Base-by-base conservation (phyloP, 2,797 vertebrate species). In the Falco rusticolus region DNA sequence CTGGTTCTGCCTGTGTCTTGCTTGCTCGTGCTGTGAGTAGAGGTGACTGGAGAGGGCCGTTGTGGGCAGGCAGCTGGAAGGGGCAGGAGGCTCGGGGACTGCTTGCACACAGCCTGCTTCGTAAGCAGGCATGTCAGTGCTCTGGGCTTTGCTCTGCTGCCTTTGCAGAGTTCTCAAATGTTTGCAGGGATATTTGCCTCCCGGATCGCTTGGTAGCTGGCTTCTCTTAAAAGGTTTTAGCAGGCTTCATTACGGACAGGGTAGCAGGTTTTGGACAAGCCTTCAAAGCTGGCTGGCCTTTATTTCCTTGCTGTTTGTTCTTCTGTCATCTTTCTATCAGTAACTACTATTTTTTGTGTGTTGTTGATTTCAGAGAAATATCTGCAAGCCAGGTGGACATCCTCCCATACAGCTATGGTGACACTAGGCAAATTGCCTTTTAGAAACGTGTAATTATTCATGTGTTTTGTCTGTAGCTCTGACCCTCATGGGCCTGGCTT, bases 131-230 rank as follows among this genome's bases (percentile, higher is more conserved):
- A 5, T 59, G 84, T 37, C 85, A 12, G 72, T 37, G 87, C 94
- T 84, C 93, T 57, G 70, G 87, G 69, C 25, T 84, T 96, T 89
- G 91, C 91, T 94, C 94, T 90, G 89, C 95, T 96, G 60, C 91
- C 72, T 91, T 59, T 43, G 16, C 88, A 88, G 91, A 87, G 91
- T 61, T 39, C 76, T 88, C 90, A 89, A 37, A 51, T 57, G 26
- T 53, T 60, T 43, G 65, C 92, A 82, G 78, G 83, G 72, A 43
- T 39, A 91, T 82, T 85, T 95, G 81, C 37, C 56, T 84, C 91
- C 50, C 2, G 43, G 13, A 65, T 94, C 72, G 41, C 57, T 83
- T 29, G 54, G 60, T 84, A 56, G 28, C 66, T 95, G 94, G 83
- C 90, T 94, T 90, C 66, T 78, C 87, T 53, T 83, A 22, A 87